Percentiles rank a stretch among this genome's conserved stretches.
These are phyloP conservation scores for Prochilodus magdalenae DNA, from an alignment of 2,113 vertebrate genomes.

Conservation along the genomic window DNA sequence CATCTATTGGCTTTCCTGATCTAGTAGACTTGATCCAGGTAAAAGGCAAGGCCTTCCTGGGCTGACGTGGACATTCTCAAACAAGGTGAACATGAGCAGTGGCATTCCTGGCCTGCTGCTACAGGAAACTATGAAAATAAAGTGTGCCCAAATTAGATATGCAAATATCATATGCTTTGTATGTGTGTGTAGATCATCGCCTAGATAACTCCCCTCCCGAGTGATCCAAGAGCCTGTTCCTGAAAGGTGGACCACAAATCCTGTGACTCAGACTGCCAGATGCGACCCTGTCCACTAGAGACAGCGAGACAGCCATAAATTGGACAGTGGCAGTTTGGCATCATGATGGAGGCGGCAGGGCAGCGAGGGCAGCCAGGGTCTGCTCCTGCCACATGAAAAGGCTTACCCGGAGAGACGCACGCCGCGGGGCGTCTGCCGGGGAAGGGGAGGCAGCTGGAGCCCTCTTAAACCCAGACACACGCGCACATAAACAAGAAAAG, in stretches of 20 bases:
- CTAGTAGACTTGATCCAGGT: too few species aligned
- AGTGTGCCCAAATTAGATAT: too few species aligned
- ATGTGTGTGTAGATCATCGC: not conserved
- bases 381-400: slow-evolving; percentile 32
- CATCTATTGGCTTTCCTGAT: too few species aligned
- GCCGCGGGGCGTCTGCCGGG: slow-evolving; percentile 25
- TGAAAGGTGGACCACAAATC: not conserved
- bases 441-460: slow-evolving; percentile 35
- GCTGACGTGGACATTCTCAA: too few species aligned
- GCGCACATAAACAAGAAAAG: not conserved
- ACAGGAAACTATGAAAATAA: too few species aligned
- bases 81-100: too few species aligned
- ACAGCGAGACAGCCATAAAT: slow-evolving; percentile 37
- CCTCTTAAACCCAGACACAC: not conserved
- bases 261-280: slow-evolving; percentile 20
- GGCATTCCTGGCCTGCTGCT: too few species aligned
- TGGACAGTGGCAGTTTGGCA: slow-evolving; percentile 29
- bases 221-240: not conserved
- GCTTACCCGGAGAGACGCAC: slow-evolving; percentile 33
- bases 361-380: slow-evolving; percentile 21
- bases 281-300: not conserved
- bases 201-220: not conserved
- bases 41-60: too few species aligned
- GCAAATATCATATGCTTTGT: not conserved
- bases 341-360: not conserved